Conservation (phyloP, 2,113 vertebrate genomes). For the Chaetodon auriga region DNA sequence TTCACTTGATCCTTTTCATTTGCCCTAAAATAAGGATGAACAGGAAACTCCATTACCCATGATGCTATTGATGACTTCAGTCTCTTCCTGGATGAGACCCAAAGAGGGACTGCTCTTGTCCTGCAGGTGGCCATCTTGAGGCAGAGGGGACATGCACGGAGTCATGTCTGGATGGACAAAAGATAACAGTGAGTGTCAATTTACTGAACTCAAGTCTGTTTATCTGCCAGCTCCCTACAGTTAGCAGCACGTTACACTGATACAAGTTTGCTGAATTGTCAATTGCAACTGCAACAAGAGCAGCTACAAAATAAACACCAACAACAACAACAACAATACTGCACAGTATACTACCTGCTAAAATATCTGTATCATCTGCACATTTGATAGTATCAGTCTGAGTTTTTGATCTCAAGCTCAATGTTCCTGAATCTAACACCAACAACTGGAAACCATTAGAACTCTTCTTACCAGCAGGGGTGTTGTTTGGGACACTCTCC, state of each 20-base stretch:
- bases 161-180: conserved; percentile 87
- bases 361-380: no score
- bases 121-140: conserved; percentile 88
- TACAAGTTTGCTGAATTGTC: neutral
- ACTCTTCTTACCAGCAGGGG: conserved; percentile 88
- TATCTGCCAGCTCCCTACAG: neutral
- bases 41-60: conserved; percentile 84
- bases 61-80: conserved; percentile 87
- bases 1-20: no score
- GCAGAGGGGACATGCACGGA: conserved; percentile 93
- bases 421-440: neutral
- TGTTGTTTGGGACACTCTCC: conserved; percentile 95
- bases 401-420: no score
- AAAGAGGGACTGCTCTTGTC: conserved; percentile 86
- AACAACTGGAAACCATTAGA: neutral
- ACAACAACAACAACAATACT: no score
- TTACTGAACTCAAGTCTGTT: neutral
- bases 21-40: neutral
- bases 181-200: neutral
- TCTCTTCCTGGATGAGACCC: conserved; percentile 92
- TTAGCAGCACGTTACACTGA: neutral
- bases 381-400: neutral
- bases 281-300: neutral
- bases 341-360: neutral
- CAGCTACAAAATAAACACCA: neutral